phyloP scores from a whole-genome alignment of 2,113 vertebrate species.

The Odocoileus hemionus region DNA sequence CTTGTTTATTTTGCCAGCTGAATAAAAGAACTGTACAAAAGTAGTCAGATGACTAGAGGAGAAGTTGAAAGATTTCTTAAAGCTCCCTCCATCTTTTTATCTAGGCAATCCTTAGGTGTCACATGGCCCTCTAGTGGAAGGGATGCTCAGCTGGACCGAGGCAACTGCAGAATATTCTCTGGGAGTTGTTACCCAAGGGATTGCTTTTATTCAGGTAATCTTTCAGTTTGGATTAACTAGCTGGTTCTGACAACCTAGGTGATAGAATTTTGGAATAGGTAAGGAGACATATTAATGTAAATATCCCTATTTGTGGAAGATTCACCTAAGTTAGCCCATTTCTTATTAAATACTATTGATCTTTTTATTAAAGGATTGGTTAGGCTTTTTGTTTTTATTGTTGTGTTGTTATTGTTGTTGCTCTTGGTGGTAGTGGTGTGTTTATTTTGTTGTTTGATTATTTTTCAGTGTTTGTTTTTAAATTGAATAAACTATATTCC shows the following conservation, averaged over 20 bases:
- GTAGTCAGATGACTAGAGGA: constrained; percentile 60
- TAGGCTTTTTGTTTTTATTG: constrained; percentile 25
- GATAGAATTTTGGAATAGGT: constrained; percentile 64
- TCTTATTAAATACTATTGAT: constrained; percentile 18
- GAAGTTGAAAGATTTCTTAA: constrained; percentile 75
- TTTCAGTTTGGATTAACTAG: constrained; percentile 77
- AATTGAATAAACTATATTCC: background rate
- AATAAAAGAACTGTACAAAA: constrained; percentile 60
- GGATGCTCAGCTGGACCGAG: constrained; percentile 81
- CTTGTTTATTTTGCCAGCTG: constrained; percentile 52
- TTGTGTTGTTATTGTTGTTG: constrained; percentile 40
- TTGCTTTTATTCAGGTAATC: constrained; percentile 82
- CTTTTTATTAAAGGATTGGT: constrained; percentile 39
- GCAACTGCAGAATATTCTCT: constrained; percentile 80
- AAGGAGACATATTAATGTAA: constrained; percentile 53
- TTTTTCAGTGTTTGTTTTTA: background rate
- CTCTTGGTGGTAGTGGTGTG: constrained; percentile 28
- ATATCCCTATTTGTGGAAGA: constrained; percentile 42
- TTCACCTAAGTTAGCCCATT: constrained; percentile 32
- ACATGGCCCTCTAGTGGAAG: constrained; percentile 83
- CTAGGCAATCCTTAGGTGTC: constrained; percentile 81
- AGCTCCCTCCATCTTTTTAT: constrained; percentile 81
- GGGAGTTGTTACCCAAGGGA: constrained; percentile 78
- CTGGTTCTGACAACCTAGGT: constrained; percentile 55
- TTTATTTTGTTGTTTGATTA: constrained; percentile 38